Evolutionary conservation across 1,140 invertebrate genomes (phyloP), one percentile per base, ranked within the genome.

Genomic region (Hypsibius dujardini): DNA sequence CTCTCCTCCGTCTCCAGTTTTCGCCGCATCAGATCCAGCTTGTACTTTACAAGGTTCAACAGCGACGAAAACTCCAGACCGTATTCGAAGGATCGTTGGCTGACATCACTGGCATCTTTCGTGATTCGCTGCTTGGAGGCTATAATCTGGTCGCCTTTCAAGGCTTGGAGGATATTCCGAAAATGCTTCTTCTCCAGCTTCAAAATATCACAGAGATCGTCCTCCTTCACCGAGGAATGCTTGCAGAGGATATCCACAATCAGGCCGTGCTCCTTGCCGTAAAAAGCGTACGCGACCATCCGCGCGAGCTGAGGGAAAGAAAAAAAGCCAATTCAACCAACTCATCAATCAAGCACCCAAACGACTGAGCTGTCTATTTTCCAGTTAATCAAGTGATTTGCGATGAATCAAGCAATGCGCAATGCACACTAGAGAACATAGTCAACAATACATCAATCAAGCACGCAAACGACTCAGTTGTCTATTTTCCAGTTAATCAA

Each of bases 161-260:
- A 78, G 0, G 87, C 88, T 3, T 89, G 84, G 79, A 95, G 88
- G 75, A 90, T 81, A 2, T 90, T 86, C 75, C 93, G 82, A 46
- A 96, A 81, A 85, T 95, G 92, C 84, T 96, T 96, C 72, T 88
- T 84, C 77, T 97, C 93, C 81, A 95, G 95, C 78, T 92, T 92
- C 12, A 96, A 78, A 47, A 96, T 80, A 78, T 95, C 92, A 76
- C 89, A 89, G 70, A 96, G 87, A 79, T 96, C 93, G 78, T 96
- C 93, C 82, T 97, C 94, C 81, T 95, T 95, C 88, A 96, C 92
- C 80, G 87, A 95, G 46, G 90, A 90, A 84, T 95, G 92, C 77
- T 91, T 82, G 47, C 95, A 90, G 14, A 96, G 81, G 88, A 95
- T 91, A 80, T 96, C 92, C 70, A 95, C 87, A 70, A 95, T 91